Base-by-base conservation (phyloP, 2,797 vertebrate species). In the Ceryle rudis region DNA sequence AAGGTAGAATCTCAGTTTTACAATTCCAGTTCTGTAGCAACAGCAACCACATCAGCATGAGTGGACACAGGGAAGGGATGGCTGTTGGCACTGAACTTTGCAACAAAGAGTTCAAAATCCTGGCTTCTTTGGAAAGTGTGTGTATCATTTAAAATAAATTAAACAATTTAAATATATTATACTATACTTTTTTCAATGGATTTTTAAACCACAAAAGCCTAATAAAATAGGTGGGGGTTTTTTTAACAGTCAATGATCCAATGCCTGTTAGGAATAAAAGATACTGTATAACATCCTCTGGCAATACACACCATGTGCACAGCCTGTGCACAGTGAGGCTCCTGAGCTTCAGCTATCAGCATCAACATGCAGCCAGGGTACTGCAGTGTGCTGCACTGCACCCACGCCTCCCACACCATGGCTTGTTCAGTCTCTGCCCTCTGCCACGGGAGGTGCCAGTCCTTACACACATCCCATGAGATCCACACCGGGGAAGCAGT, bases 1-100 rank as follows among this genome's bases (percentile, higher is more conserved):
- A 94, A 95, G 81, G 52, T 25, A 85, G 80, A 67, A 23, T 54
- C 61, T 77, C 5, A 1, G 79, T 42, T 93, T 93, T 81, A 96
- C 81, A 95, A 81, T 83, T 73, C 82, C 70, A 88, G 92, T 72
- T 92, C 75, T 65, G 57, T 67, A 91, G 81, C 95, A 86, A 73
- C 18, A 91, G 84, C 85, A 74, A 94, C 64, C 0, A 1, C 92
- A 91, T 77, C 85, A 91, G 73, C 74, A 52, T 0, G 6, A 67
- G 85, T 17, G 35, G 62, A 49, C 62, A 25, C 9, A 28, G 26
- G 75, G 52, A 47, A 20, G 70, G 71, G 69, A 79, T 20, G 52
- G 80, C 89, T 79, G 75, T 44, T 71, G 82, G 89, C 84, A 80
- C 16, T 6, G 6, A 84, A 71, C 44, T 79, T 77, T 41, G 70